phyloP scores from a whole-genome alignment of 1,140 invertebrate species.

The Drosophila lacertosa region DNA sequence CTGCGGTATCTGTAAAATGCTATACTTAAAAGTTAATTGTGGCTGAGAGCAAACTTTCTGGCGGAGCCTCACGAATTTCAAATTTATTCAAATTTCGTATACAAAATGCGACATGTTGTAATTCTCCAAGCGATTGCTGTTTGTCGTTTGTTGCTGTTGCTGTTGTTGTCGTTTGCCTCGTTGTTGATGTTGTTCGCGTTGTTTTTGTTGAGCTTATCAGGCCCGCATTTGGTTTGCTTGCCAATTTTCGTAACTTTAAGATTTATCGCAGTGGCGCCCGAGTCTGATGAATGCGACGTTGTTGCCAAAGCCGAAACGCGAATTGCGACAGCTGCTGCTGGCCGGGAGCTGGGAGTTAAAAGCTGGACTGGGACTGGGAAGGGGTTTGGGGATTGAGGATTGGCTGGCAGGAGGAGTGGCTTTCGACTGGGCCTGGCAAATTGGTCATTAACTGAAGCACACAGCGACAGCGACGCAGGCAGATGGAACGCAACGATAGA shows the following conservation, averaged over 20 bases:
- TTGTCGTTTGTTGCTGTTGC: conserved; percentile 23
- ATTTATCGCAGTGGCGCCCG: conserved; percentile 46
- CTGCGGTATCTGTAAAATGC: conserved; percentile 79
- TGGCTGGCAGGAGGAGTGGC: not conserved
- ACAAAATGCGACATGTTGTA: conserved; percentile 77
- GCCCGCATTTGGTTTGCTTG: conserved; percentile 57
- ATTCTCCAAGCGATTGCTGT: conserved; percentile 57
- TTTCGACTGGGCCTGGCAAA: conserved; percentile 53
- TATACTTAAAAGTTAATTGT: conserved; percentile 84
- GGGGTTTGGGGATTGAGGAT: too few species aligned
- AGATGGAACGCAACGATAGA: conserved; percentile 28
- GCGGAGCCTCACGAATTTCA: conserved; percentile 54
- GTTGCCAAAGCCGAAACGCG: conserved; percentile 55
- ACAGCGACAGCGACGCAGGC: conserved; percentile 1
- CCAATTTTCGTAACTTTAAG: conserved; percentile 61
- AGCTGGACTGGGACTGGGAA: not conserved
- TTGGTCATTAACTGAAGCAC: conserved; percentile 74
- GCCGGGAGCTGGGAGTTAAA: not conserved
- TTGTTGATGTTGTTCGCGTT: conserved; percentile 32
- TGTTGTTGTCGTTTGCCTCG: conserved; percentile 43
- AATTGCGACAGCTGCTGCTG: conserved; percentile 65
- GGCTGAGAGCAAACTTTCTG: conserved; percentile 61
- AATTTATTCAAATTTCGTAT: conserved; percentile 77
- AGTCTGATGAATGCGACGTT: conserved; percentile 48
- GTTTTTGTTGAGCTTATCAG: conserved; percentile 26